These are phyloP conservation scores for Patella caerulea DNA, from an alignment of 2,888 invertebrate species.

Conservation along the genomic window DNA sequence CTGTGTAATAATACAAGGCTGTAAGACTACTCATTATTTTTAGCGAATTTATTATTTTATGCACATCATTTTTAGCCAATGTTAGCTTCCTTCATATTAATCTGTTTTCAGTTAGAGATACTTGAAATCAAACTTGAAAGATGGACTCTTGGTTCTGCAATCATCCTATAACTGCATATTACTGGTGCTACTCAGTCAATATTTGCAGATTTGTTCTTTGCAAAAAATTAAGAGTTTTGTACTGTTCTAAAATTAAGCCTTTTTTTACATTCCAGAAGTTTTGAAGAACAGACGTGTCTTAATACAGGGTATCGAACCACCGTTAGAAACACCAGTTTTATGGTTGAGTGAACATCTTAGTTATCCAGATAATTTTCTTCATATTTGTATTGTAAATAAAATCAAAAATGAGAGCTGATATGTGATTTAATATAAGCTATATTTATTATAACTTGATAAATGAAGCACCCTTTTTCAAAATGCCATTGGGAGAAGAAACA, in stretches of 20 bases:
- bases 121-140: background rate
- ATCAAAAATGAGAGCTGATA: slow-evolving; percentile 29
- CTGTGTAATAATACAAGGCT: too few relatives aligned
- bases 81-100: background rate
- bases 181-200: background rate
- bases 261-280: slow-evolving; percentile 28
- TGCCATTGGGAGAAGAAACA: too few relatives aligned
- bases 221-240: background rate
- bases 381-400: slow-evolving; percentile 75
- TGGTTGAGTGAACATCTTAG: slow-evolving; percentile 98
- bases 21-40: too few relatives aligned
- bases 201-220: background rate
- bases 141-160: background rate
- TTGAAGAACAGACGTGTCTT: slow-evolving; percentile 70
- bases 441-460: too few relatives aligned
- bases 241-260: slow-evolving; percentile 21
- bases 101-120: background rate
- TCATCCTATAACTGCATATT: background rate
- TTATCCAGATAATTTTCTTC: slow-evolving; percentile 98
- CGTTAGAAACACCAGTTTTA: slow-evolving; percentile 90
- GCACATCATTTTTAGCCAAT: too few relatives aligned
- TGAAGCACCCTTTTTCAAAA: too few relatives aligned
- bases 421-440: background rate
- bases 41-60: too few relatives aligned
- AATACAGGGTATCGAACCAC: slow-evolving; percentile 91